Conservation (phyloP, 2,113 vertebrate genomes). For the Ifrita kowaldi region DNA sequence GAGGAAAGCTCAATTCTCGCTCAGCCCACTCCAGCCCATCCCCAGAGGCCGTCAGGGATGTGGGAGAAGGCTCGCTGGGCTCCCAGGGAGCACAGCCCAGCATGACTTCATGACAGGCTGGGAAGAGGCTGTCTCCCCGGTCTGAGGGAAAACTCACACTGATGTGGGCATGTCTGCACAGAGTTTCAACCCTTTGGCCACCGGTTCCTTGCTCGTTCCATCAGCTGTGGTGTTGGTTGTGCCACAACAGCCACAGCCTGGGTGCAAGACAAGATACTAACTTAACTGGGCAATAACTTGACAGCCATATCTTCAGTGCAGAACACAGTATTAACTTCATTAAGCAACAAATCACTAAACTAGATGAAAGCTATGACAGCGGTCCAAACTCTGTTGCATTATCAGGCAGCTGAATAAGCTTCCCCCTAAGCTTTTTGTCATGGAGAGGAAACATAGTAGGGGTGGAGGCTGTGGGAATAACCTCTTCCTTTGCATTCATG, state of each 20-base stretch:
- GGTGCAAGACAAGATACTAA: not conserved
- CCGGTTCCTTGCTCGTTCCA: rapidly evolving
- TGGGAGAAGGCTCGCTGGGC: not conserved
- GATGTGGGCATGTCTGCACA: rapidly evolving
- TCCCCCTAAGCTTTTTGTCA: not conserved
- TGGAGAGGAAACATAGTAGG: not conserved
- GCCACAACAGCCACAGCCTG: rapidly evolving
- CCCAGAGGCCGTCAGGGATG: rapidly evolving
- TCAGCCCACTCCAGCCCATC: not conserved
- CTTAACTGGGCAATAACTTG: not conserved
- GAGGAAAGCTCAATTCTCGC: not conserved
- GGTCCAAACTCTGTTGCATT: not conserved
- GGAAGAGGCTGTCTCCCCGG: not conserved
- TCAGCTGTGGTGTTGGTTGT: not conserved
- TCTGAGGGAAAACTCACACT: not conserved
- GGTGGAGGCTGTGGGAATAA: not conserved
- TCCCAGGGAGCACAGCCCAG: not conserved
- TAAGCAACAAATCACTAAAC: not conserved
- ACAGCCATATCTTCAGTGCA: not conserved
- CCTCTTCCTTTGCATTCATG: not conserved
- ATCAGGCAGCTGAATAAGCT: not conserved
- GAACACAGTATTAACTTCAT: not conserved
- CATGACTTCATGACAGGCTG: rapidly evolving
- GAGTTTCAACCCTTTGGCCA: not conserved
- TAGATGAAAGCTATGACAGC: not conserved